phyloP scores from a whole-genome alignment of 2,888 invertebrate species.

The Leucophenga maculata region DNA sequence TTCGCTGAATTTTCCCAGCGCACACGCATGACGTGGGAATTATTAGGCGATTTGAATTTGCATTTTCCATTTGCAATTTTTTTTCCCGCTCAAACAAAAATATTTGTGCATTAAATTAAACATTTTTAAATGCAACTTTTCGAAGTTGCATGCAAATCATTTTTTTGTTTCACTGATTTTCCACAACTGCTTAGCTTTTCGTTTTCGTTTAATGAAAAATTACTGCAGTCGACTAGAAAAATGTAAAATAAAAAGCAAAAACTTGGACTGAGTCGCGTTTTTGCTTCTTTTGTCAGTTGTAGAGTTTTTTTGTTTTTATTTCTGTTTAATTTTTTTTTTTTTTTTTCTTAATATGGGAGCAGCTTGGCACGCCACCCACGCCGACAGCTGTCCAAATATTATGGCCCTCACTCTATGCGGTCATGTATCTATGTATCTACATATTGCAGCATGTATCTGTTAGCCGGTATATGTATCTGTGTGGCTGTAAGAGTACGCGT shows the following conservation, averaged over 20 bases:
- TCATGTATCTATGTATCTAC: too few relatives aligned
- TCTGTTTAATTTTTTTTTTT: background rate
- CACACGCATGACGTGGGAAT: conserved; percentile 63
- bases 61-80: conserved; percentile 43
- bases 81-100: conserved; percentile 28
- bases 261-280: background rate
- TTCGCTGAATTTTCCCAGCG: conserved; percentile 51
- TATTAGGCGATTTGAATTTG: conserved; percentile 46
- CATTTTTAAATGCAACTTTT: conserved; percentile 21
- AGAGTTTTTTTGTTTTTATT: background rate
- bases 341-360: conserved; percentile 54
- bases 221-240: background rate
- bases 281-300: conserved; percentile 5
- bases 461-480: too few relatives aligned
- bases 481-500: background rate
- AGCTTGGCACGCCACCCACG: conserved; percentile 36
- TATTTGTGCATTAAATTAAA: conserved; percentile 18
- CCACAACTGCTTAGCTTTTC: background rate
- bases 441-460: too few relatives aligned
- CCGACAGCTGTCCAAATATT: conserved; percentile 20
- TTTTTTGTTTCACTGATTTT: background rate
- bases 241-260: conserved; percentile 1
- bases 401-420: background rate
- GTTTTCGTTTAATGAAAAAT: conserved; percentile 13
- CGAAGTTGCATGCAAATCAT: conserved; percentile 19